A percentile compares a stretch with the other conserved stretches of the same genome.
Conservation (phyloP, 2,797 vertebrate species). For the Pseudomugil tenellus region DNA sequence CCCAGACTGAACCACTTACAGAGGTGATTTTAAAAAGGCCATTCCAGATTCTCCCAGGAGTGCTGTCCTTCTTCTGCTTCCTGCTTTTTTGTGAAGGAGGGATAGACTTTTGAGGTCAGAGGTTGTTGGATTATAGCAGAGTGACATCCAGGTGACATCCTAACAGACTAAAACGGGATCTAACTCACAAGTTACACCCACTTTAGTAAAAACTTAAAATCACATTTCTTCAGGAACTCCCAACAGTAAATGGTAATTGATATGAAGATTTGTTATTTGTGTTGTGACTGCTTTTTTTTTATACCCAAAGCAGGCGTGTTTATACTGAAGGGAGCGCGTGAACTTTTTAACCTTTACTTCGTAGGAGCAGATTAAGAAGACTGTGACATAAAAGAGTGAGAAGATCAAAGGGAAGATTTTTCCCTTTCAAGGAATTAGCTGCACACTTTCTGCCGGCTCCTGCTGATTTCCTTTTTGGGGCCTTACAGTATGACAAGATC, state of each 20-base stretch:
- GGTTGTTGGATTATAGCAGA: slow-evolving; percentile 43
- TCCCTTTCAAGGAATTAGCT: slow-evolving; percentile 40
- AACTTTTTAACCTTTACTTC: slow-evolving; percentile 52
- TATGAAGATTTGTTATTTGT: slow-evolving; percentile 36
- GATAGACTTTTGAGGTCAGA: slow-evolving; percentile 45
- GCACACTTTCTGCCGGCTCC: slow-evolving; percentile 20
- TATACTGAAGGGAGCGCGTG: slow-evolving; percentile 15
- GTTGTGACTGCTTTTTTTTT: slow-evolving; percentile 32
- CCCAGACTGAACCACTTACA: slow-evolving; percentile 73
- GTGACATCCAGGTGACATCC: slow-evolving; percentile 20
- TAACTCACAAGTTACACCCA: slow-evolving; percentile 20
- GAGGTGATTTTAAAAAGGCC: slow-evolving; percentile 69
- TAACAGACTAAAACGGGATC: slow-evolving; percentile 17
- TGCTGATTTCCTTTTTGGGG: slow-evolving; percentile 64
- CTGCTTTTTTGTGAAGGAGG: slow-evolving; percentile 51
- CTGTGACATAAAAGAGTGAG: slow-evolving; percentile 13
- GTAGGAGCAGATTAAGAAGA: slow-evolving; percentile 23
- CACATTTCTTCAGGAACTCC: slow-evolving; percentile 2
- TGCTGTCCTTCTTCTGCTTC: slow-evolving; percentile 66
- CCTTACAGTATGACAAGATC: slow-evolving; percentile 47
- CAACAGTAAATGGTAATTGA: not conserved
- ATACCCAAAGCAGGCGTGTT: slow-evolving; percentile 30
- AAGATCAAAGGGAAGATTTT: slow-evolving; percentile 17
- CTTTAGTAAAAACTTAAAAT: not conserved
- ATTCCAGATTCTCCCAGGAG: slow-evolving; percentile 65